Percentiles rank a stretch among this genome's conserved stretches.
These are phyloP conservation scores for Hypolimnas misippus DNA, from an alignment of 2,888 invertebrate species.

Conservation along the genomic window DNA sequence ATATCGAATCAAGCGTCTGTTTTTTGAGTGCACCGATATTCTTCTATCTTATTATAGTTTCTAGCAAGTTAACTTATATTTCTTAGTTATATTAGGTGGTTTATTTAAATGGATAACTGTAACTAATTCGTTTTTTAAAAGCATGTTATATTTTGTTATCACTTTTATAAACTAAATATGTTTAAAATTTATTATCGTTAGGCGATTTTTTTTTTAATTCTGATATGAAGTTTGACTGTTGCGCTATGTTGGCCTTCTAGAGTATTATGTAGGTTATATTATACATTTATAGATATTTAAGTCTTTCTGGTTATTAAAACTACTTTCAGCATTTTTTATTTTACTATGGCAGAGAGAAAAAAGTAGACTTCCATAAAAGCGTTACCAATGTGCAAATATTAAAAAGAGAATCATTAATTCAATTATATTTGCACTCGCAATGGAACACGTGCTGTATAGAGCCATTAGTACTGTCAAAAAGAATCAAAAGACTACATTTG, in stretches of 20 bases:
- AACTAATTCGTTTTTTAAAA: neutral
- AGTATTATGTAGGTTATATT: too few relatives aligned
- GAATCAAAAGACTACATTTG: slow-evolving; percentile 41
- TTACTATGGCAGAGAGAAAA: too few relatives aligned
- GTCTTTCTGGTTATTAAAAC: too few relatives aligned
- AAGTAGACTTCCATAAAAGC: neutral
- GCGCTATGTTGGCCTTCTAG: too few relatives aligned
- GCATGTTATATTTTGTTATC: too few relatives aligned
- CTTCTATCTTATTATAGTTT: slow-evolving; percentile 36
- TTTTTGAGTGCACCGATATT: slow-evolving; percentile 70
- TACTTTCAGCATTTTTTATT: too few relatives aligned
- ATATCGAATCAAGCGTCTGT: slow-evolving; percentile 66
- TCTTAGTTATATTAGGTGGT: slow-evolving; percentile 1
- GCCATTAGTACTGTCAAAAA: slow-evolving; percentile 14
- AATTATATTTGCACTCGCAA: slow-evolving; percentile 4
- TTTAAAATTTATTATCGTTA: too few relatives aligned
- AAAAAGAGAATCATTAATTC: neutral
- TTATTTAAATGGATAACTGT: neutral
- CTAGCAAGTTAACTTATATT: slow-evolving; percentile 18
- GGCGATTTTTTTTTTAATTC: too few relatives aligned
- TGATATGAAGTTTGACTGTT: too few relatives aligned
- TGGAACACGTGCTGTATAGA: slow-evolving; percentile 6
- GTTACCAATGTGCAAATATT: neutral
- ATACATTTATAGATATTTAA: too few relatives aligned
- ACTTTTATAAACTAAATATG: too few relatives aligned